phyloP scores from a whole-genome alignment of 2,113 vertebrate genomes.

The Tylochromis polylepis region DNA sequence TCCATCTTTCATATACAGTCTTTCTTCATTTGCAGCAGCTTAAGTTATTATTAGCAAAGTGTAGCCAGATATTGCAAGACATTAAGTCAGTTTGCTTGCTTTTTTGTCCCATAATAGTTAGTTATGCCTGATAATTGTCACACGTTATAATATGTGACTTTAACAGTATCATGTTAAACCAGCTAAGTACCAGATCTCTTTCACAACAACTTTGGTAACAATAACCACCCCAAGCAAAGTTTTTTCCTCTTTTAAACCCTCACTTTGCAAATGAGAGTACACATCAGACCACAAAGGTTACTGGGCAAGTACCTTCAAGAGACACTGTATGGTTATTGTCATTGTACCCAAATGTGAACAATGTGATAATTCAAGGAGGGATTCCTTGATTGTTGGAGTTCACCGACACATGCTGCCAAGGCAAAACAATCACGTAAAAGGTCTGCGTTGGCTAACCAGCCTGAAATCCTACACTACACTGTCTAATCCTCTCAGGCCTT shows the following conservation, averaged over 20 bases:
- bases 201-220: background rate
- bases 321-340: background rate
- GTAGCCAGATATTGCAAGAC: background rate
- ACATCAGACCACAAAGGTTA: background rate
- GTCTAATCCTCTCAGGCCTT: conserved; percentile 45
- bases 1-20: background rate
- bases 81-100: background rate
- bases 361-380: background rate
- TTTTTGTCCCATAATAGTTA: background rate
- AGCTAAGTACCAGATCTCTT: background rate
- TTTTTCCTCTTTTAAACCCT: background rate
- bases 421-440: conserved; percentile 20
- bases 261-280: background rate
- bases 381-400: background rate
- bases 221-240: background rate
- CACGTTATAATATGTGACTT: background rate
- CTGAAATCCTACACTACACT: conserved; percentile 17
- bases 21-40: background rate
- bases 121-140: background rate
- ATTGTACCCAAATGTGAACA: background rate
- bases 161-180: too few species aligned
- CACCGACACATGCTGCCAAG: background rate
- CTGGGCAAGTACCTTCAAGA: background rate
- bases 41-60: background rate
- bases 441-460: background rate